Evolutionary conservation across 1,140 invertebrate species (phyloP), one percentile per base, ranked within the genome.

Genomic region (Ceratina calcarata): DNA sequence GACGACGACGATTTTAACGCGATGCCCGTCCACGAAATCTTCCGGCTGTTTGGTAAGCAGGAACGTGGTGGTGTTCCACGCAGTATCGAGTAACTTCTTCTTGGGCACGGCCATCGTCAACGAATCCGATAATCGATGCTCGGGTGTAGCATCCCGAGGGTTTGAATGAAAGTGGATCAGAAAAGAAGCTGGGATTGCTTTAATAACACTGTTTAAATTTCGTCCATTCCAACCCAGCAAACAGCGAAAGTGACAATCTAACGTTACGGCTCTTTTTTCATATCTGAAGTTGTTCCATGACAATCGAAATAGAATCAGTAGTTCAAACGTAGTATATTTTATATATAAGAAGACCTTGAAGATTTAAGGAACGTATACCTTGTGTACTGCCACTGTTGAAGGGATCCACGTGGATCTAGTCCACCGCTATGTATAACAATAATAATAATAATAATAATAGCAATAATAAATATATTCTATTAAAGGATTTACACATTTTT

Each of bases 1-100:
- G 8, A 87, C 87, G 80, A 92, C 90, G 45, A 86, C 90, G 79
- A 92, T 80, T 82, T 92, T 92, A 51, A 91, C 85, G 57, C 86
- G 81, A 78, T 91, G 87, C 62, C 78, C 78, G 76, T 89, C 86
- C 57, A 75, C 57, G 81, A 87, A 77, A 85, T 86, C 82, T 64
- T 90, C 89, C 61, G 86, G 72, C 72, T 89, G 87, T 82, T 91
- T 90, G 51, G 86, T 88, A 69, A 92, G 84, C 68, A 92, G 83
- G 85, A 90, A 89, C 70, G 86, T 87, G 27, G 88, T 87, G 68
- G 88, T 91, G 49, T 84, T 89, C 68, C 80, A 85, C 24, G 61
- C 64, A 57, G 66, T 66, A 65, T 88, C 87, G 62, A 53, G 49
- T 66, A 61, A 27, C 68, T 88, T 87, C 62, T 70, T 88, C n/a